Percentiles rank a stretch among this genome's conserved stretches.
Evolutionary conservation across 2,888 invertebrate species (phyloP).

Genomic region (Acronicta leporina): DNA sequence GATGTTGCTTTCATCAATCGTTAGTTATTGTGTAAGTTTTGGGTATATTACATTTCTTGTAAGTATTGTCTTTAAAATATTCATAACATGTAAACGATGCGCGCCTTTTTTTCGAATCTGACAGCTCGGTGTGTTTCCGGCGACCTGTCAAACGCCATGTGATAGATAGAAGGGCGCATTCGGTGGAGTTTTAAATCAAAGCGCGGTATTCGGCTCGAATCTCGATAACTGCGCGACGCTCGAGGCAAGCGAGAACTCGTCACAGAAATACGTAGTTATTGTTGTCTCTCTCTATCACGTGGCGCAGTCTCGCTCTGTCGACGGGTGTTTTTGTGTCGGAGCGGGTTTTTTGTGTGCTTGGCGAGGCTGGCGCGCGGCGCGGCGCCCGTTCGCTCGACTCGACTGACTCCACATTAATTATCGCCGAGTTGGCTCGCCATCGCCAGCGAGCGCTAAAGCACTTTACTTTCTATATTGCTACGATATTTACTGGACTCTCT

Average conservation of each 20-base stretch:
- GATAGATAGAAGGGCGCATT: slow-evolving; percentile 89
- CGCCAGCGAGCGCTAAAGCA: slow-evolving; percentile 78
- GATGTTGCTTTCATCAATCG: slow-evolving; percentile 49
- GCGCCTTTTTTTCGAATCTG: slow-evolving; percentile 86
- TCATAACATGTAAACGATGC: slow-evolving; percentile 61
- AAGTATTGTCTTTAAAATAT: slow-evolving; percentile 56
- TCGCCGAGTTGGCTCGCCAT: slow-evolving; percentile 80
- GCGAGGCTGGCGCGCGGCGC: slow-evolving; percentile 78
- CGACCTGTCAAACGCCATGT: slow-evolving; percentile 89
- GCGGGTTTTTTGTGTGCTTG: slow-evolving; percentile 86
- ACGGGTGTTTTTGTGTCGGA: slow-evolving; percentile 87
- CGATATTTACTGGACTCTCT: slow-evolving; percentile 67
- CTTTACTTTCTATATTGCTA: slow-evolving; percentile 86
- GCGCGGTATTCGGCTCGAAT: slow-evolving; percentile 82
- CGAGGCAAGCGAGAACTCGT: slow-evolving; percentile 85
- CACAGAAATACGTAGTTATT: slow-evolving; percentile 84
- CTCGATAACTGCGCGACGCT: slow-evolving; percentile 83
- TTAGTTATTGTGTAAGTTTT: slow-evolving; percentile 45
- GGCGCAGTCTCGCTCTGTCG: slow-evolving; percentile 75
- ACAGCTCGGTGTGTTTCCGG: slow-evolving; percentile 84
- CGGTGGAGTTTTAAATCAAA: slow-evolving; percentile 87
- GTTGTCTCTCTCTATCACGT: slow-evolving; percentile 72
- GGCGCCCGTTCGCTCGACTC: slow-evolving; percentile 81
- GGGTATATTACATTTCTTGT: slow-evolving; percentile 27
- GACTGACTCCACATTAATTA: slow-evolving; percentile 86